These are phyloP conservation scores for Drosophila kokeensis DNA, from an alignment of 2,888 invertebrate species.

Conservation along the genomic window DNA sequence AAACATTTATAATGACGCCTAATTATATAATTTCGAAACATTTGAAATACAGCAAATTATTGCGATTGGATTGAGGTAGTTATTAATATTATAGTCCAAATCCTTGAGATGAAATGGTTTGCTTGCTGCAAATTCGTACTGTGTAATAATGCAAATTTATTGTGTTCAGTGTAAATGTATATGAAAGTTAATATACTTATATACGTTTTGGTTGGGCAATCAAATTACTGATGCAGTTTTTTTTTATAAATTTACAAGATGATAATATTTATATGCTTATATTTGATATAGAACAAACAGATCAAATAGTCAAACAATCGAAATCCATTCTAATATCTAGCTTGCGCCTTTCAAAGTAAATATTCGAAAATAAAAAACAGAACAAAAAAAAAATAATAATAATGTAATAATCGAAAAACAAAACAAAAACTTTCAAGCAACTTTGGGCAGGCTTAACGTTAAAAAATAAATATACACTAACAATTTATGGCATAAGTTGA, in stretches of 20 bases:
- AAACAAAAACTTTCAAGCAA: background rate
- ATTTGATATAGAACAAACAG: background rate
- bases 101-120: background rate
- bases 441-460: background rate
- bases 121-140: background rate
- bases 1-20: background rate
- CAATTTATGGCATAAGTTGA: background rate
- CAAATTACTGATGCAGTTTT: background rate
- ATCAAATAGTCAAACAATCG: background rate
- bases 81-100: background rate
- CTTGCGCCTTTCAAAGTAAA: background rate
- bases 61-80: background rate
- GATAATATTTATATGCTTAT: background rate
- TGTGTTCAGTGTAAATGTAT: slow-evolving; percentile 1
- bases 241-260: background rate
- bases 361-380: background rate
- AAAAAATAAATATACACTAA: background rate
- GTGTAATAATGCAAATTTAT: background rate
- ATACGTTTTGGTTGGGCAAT: background rate
- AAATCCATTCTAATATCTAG: slow-evolving; percentile 3
- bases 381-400: background rate
- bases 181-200: background rate
- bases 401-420: background rate
- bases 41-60: background rate
- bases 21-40: background rate